These are phyloP conservation scores for Graphium colonna DNA, from an alignment of 2,888 invertebrate species.

Conservation along the genomic window DNA sequence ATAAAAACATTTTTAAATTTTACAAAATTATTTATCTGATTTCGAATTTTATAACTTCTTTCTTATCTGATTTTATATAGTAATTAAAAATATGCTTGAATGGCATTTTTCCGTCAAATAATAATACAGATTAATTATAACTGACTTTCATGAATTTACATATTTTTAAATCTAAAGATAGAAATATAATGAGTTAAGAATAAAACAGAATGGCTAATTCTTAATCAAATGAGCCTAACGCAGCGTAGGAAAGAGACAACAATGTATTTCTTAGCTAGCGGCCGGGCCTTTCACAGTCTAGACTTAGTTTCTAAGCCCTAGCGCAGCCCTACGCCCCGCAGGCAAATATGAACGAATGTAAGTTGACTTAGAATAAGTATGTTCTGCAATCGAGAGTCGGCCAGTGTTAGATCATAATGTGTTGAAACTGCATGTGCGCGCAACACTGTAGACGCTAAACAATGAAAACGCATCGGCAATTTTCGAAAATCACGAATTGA, in stretches of 20 bases:
- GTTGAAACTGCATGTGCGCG: conserved; percentile 77
- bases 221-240: conserved; percentile 17
- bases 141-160: no score
- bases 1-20: no score
- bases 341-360: conserved; percentile 81
- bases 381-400: conserved; percentile 77
- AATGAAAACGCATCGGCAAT: conserved; percentile 60
- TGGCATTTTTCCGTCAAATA: no score
- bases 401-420: conserved; percentile 81
- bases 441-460: conserved; percentile 54
- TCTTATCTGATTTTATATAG: no score
- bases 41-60: no score
- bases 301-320: conserved; percentile 51
- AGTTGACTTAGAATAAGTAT: conserved; percentile 81
- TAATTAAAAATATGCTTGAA: no score
- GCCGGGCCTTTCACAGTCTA: conserved; percentile 24
- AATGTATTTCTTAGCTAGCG: conserved; percentile 30
- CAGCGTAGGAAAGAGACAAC: conserved; percentile 22
- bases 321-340: conserved; percentile 76
- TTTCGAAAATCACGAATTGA: conserved; percentile 41
- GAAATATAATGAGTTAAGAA: conserved; percentile 1
- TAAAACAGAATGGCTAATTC: conserved; percentile 17
- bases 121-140: no score
- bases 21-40: no score
- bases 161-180: conserved; percentile 7